Evolutionary conservation across 2,888 invertebrate genomes (phyloP).

Genomic region (Nasonovia ribisnigri): DNA sequence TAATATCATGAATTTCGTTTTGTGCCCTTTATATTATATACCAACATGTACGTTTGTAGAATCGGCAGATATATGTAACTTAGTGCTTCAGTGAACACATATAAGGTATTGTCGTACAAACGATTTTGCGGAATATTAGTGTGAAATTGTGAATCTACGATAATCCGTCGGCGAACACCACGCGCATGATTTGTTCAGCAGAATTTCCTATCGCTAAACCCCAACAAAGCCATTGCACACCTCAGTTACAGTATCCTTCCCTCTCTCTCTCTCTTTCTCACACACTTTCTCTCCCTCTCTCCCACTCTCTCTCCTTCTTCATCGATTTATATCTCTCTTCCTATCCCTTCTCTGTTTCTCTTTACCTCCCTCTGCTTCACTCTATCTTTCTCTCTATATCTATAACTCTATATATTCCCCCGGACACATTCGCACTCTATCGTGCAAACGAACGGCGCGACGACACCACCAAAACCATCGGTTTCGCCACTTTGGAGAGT

Average conservation of each 20-base stretch:
- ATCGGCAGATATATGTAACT: background rate
- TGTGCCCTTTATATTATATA: background rate
- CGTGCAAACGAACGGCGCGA: background rate
- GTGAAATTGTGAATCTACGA: background rate
- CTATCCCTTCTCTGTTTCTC: background rate
- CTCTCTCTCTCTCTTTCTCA: background rate
- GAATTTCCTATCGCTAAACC: background rate
- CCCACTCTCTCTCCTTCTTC: background rate
- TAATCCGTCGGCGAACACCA: background rate
- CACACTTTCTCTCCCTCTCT: background rate
- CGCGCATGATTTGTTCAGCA: background rate
- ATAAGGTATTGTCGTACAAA: background rate
- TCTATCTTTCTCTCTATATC: too few species aligned
- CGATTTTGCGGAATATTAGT: background rate
- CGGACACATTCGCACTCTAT: background rate
- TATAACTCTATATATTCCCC: background rate
- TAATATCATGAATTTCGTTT: background rate
- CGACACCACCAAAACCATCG: background rate
- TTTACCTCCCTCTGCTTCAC: too few species aligned
- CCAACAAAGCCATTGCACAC: background rate
- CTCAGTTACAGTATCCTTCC: background rate
- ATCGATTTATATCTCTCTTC: background rate
- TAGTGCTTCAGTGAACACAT: background rate
- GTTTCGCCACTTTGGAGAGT: background rate
- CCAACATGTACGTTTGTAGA: background rate